A percentile compares a stretch with the other conserved stretches of the same genome.
These are phyloP conservation scores for Trypoxylon attenuatum DNA, from an alignment of 2,888 invertebrate species.

Conservation along the genomic window DNA sequence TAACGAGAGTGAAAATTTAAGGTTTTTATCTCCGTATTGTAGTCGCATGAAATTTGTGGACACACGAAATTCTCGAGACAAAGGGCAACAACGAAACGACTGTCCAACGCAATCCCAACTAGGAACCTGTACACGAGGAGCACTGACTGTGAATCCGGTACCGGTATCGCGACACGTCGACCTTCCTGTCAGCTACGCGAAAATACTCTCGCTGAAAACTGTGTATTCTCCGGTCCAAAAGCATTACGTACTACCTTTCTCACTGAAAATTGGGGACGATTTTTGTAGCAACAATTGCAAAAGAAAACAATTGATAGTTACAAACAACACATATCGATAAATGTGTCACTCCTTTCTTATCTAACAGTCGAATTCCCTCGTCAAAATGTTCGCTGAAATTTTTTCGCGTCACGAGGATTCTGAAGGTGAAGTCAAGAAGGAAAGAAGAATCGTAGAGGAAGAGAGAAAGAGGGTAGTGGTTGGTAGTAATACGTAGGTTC, in stretches of 20 bases:
- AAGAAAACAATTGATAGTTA: no score
- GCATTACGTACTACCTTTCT: no score
- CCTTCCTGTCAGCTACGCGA: slow-evolving; percentile 60
- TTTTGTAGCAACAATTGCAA: no score
- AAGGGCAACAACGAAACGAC: slow-evolving; percentile 1
- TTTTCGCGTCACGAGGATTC: not conserved
- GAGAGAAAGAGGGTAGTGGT: slow-evolving; percentile 26
- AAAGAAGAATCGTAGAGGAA: not conserved
- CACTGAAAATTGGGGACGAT: no score
- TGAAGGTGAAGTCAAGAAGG: not conserved
- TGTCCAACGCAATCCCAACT: slow-evolving; percentile 20
- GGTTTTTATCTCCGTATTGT: no score
- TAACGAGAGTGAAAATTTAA: no score
- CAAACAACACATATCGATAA: no score
- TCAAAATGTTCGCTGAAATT: not conserved
- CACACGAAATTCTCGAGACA: slow-evolving; percentile 8
- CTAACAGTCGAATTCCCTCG: not conserved
- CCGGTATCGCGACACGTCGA: slow-evolving; percentile 50
- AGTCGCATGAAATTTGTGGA: no score
- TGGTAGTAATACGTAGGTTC: slow-evolving; percentile 21
- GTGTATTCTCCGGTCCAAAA: no score
- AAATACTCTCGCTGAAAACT: slow-evolving; percentile 45
- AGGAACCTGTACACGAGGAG: slow-evolving; percentile 60
- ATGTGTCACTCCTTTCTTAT: not conserved
- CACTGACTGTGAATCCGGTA: slow-evolving; percentile 67